These are phyloP conservation scores for Sphecodes monilicornis DNA, from an alignment of 2,888 invertebrate species.

Conservation along the genomic window DNA sequence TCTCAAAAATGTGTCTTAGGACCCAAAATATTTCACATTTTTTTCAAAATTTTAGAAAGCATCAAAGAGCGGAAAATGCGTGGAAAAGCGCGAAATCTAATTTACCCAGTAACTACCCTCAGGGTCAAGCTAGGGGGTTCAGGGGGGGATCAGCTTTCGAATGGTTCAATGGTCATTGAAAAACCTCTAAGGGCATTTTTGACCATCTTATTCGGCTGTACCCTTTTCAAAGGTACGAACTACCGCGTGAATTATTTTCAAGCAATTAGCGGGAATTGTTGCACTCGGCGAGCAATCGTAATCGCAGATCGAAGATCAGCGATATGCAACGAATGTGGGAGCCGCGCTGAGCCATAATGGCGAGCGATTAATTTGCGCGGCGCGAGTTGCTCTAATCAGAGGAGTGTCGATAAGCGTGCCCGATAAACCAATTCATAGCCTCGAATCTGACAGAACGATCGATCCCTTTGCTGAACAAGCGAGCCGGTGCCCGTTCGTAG, in stretches of 20 bases:
- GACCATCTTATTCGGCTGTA: too few relatives aligned
- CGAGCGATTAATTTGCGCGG: conserved; percentile 3
- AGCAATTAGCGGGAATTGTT: background rate
- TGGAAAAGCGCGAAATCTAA: too few relatives aligned
- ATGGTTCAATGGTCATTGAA: too few relatives aligned
- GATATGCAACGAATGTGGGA: background rate
- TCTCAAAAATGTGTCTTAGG: too few relatives aligned
- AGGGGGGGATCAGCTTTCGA: too few relatives aligned
- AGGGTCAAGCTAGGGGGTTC: too few relatives aligned
- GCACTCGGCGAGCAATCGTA: background rate
- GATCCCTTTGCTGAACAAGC: conserved; percentile 20
- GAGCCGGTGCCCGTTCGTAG: background rate
- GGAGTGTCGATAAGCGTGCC: conserved; percentile 14
- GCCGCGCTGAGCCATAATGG: background rate
- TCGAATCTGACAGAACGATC: conserved; percentile 24
- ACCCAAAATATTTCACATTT: too few relatives aligned
- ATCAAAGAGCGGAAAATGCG: too few relatives aligned
- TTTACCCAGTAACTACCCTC: too few relatives aligned
- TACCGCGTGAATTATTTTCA: background rate
- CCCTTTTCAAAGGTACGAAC: too few relatives aligned
- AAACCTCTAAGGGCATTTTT: too few relatives aligned
- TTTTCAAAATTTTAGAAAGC: too few relatives aligned
- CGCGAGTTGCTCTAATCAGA: background rate
- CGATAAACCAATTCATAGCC: conserved; percentile 19
- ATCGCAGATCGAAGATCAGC: background rate